Conservation (phyloP, 1,140 invertebrate genomes). For the Schlechtendalia chinensis region DNA sequence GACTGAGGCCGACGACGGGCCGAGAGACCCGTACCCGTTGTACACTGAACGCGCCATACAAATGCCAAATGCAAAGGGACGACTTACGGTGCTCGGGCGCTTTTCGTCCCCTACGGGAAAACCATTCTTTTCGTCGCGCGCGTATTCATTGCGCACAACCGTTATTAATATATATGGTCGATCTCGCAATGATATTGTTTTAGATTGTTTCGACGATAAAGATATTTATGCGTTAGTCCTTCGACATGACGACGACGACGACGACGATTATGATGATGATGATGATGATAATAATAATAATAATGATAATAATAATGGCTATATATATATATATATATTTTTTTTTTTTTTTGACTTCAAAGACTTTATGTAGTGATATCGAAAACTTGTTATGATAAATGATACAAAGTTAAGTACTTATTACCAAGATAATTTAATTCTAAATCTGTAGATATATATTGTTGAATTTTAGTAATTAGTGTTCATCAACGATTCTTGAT, state of each 20-base stretch:
- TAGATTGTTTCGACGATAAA: slow-evolving; percentile 19
- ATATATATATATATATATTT: not conserved
- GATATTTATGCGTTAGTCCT: slow-evolving; percentile 5
- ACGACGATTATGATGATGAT: too few relatives aligned
- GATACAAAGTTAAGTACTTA: slow-evolving; percentile 30
- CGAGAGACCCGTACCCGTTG: too few relatives aligned
- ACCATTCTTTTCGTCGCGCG: slow-evolving; percentile 7
- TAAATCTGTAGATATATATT: slow-evolving; percentile 46
- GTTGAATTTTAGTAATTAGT: slow-evolving; percentile 46
- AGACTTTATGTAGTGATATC: slow-evolving; percentile 15
- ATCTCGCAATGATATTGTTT: slow-evolving; percentile 40
- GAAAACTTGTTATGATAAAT: slow-evolving; percentile 32
- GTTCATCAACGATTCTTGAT: slow-evolving; percentile 25
- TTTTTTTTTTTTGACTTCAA: not conserved
- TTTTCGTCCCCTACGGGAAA: not conserved
- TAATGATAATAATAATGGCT: slow-evolving; percentile 36
- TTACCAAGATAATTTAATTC: slow-evolving; percentile 36
- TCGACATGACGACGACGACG: too few relatives aligned
- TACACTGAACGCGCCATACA: too few relatives aligned
- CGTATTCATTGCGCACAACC: slow-evolving; percentile 9
- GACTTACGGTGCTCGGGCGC: slow-evolving; percentile 38
- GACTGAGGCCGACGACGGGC: too few relatives aligned
- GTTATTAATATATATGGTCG: slow-evolving; percentile 1
- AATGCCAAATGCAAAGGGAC: slow-evolving; percentile 20
- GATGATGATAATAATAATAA: too few relatives aligned